Base-by-base conservation (phyloP, 1,140 invertebrate genomes). In the Pseudomyrmex flavicornis region DNA sequence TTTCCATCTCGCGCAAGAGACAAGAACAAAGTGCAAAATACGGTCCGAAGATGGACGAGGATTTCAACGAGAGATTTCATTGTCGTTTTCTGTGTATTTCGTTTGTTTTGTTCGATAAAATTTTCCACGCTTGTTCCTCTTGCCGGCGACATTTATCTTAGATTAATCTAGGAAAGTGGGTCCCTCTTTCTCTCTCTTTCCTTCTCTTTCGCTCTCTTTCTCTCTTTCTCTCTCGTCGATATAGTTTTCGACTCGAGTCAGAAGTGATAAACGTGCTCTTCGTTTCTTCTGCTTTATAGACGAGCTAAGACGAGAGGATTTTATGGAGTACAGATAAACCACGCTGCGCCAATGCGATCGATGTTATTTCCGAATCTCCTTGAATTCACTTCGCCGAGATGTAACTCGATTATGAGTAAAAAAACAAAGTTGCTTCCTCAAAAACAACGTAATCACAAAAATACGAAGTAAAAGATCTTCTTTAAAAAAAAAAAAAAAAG, bases 121-220 rank as follows among this genome's bases (percentile, higher is more conserved):
- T 80, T 59, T 52, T 70, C 65, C 76, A 63, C 50, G 17, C 50
- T 50, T 20, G 58, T 79, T 79, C 65, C 15, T 68, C 50, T 7
- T 8, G 44, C 35, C 56, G 10, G 65, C 66, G 54, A 50, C 76
- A 80, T 72, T 80, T 80, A 72, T 80, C 76, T 80, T 80, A 80
- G 54, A 80, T 80, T 80, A 80, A 80, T 80, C 76, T 70, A 80
- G 66, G 76, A 80, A 80, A 80, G 76, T 80, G 54, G 76, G 15
- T 80, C 61, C 54, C 52, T 63, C 61, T 63, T 35, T 35, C 35
- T 35, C 0, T 35, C 35, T 35, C 5, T 35, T 0, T 35, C 35
- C 0, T 0, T 35, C 35, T 35, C 26, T 35, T 3, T 35, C 5
- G 0, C 26, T 35, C 26, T 35, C 26, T 35, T 0, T 35, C 5